phyloP scores from a whole-genome alignment of 2,797 vertebrate genomes.

The Manis pentadactyla region DNA sequence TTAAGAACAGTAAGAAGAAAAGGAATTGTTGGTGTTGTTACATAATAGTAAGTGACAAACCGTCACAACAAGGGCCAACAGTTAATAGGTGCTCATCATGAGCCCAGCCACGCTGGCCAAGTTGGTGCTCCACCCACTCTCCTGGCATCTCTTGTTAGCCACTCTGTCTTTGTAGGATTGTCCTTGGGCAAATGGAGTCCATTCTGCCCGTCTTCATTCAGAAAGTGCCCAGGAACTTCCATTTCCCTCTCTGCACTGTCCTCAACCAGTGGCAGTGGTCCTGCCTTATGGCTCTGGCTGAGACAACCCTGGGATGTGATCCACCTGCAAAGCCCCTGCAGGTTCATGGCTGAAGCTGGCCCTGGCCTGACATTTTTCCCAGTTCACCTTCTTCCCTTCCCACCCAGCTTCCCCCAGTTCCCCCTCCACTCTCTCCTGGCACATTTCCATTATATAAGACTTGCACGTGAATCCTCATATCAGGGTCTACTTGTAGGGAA shows the following conservation, averaged over 20 bases:
- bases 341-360: background rate
- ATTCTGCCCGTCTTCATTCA: background rate
- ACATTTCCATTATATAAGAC: background rate
- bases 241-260: background rate
- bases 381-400: background rate
- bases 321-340: fast-evolving
- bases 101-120: background rate
- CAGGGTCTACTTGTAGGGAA: background rate
- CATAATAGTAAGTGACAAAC: background rate
- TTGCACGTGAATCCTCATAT: no score
- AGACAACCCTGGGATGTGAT: background rate
- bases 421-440: background rate
- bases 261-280: background rate
- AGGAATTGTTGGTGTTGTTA: background rate
- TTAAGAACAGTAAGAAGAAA: background rate
- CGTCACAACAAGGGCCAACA: background rate
- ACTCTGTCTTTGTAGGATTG: background rate
- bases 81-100: fast-evolving
- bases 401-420: fast-evolving
- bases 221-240: background rate
- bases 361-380: background rate
- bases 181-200: background rate
- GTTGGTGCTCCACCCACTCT: background rate
- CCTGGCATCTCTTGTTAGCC: fast-evolving
- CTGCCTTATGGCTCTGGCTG: background rate